These are phyloP conservation scores for Ceryle rudis DNA, from an alignment of 2,797 vertebrate genomes.

Conservation along the genomic window DNA sequence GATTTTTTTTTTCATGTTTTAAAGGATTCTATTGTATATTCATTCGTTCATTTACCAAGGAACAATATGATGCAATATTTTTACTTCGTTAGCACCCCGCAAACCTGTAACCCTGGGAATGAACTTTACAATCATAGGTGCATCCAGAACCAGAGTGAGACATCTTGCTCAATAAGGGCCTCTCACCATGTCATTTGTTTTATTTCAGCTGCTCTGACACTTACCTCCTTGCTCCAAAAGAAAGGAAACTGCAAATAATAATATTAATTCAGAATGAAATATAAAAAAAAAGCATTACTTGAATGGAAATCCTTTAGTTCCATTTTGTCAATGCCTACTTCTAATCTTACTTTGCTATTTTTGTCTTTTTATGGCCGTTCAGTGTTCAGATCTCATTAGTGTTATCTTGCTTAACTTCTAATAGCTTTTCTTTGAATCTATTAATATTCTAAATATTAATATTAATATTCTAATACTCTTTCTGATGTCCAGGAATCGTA, in stretches of 20 bases:
- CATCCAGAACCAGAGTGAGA: not conserved
- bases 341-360: not conserved
- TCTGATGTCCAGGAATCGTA: not conserved
- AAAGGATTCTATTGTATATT: not conserved
- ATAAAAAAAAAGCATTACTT: not conserved
- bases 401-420: slow-evolving; percentile 34
- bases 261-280: not conserved
- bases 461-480: slow-evolving; percentile 5
- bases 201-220: not conserved
- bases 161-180: not conserved
- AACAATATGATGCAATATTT: not conserved
- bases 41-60: not conserved
- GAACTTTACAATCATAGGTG: not conserved
- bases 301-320: not conserved
- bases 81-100: not conserved
- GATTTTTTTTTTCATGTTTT: not conserved
- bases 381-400: slow-evolving; percentile 12
- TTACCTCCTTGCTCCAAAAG: not conserved
- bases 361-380: not conserved
- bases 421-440: slow-evolving; percentile 43
- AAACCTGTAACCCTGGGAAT: not conserved
- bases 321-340: not conserved
- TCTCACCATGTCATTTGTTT: not conserved
- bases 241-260: not conserved
- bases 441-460: slow-evolving; percentile 30